Percentiles rank a stretch among this genome's conserved stretches.
Conservation (phyloP, 1,140 invertebrate genomes). For the Leptopilina boulardi region DNA sequence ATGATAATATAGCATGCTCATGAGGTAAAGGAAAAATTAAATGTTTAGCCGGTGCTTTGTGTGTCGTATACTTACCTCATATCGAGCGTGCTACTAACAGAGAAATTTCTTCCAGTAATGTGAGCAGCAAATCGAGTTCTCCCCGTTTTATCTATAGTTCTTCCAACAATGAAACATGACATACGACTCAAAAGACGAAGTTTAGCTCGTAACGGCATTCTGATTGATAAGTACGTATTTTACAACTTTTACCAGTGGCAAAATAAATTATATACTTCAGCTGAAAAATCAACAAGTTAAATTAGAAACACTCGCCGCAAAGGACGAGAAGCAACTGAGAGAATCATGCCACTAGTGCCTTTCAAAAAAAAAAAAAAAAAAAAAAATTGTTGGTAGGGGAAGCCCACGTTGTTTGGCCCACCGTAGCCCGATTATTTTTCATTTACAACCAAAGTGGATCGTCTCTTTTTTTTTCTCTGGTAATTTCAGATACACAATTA, state of each 20-base stretch:
- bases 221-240: slow-evolving; percentile 36
- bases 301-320: slow-evolving; percentile 37
- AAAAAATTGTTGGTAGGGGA: slow-evolving; percentile 42
- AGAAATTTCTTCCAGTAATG: slow-evolving; percentile 62
- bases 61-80: slow-evolving; percentile 71
- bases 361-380: no score
- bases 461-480: neutral
- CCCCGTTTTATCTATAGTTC: slow-evolving; percentile 50
- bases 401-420: slow-evolving; percentile 39
- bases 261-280: neutral
- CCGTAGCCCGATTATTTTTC: neutral
- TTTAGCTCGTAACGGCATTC: slow-evolving; percentile 66
- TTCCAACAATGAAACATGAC: slow-evolving; percentile 44
- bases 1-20: neutral
- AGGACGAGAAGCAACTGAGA: slow-evolving; percentile 53
- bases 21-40: neutral
- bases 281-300: neutral
- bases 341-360: slow-evolving; percentile 19
- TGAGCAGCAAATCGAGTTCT: slow-evolving; percentile 47
- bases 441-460: neutral
- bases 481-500: neutral
- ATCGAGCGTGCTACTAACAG: slow-evolving; percentile 60
- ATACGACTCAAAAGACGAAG: slow-evolving; percentile 59
- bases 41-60: neutral
- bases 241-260: neutral